These are phyloP conservation scores for Cecidostiba fungosa DNA, from an alignment of 2,888 invertebrate genomes.

Conservation along the genomic window DNA sequence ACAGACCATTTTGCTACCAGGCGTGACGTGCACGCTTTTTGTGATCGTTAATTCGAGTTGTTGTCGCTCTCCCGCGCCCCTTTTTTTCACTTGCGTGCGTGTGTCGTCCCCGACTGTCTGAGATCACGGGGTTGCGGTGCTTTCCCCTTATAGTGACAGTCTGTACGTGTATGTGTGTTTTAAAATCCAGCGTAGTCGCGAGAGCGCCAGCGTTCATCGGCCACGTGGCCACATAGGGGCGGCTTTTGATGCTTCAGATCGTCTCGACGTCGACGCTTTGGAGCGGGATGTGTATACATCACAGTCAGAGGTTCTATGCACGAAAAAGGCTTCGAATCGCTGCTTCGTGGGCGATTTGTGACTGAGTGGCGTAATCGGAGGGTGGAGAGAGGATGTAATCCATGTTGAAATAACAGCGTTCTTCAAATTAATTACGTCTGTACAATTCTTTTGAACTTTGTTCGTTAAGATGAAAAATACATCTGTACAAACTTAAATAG, in stretches of 20 bases:
- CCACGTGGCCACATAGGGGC: constrained; percentile 79
- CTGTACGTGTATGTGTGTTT: constrained; percentile 72
- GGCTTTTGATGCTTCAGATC: constrained; percentile 67
- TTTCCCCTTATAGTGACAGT: constrained; percentile 38
- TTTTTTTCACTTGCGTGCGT: constrained; percentile 43
- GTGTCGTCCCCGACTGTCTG: constrained; percentile 38
- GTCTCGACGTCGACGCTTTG: not conserved
- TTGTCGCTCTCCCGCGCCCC: constrained; percentile 29
- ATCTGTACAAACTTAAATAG: not conserved
- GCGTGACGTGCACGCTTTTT: constrained; percentile 75
- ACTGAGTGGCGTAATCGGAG: not conserved
- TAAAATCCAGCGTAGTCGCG: constrained; percentile 74
- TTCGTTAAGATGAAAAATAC: not conserved
- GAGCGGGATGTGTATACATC: not conserved
- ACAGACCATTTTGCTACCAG: constrained; percentile 79
- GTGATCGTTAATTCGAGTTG: constrained; percentile 75
- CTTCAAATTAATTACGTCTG: constrained; percentile 12
- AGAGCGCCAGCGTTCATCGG: constrained; percentile 65
- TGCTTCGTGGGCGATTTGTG: constrained; percentile 31
- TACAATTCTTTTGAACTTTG: not conserved
- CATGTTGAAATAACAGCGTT: constrained; percentile 7
- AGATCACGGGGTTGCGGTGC: constrained; percentile 21
- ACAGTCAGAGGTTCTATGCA: not conserved
- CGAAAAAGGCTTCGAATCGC: constrained; percentile 26
- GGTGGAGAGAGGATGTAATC: constrained; percentile 27